phyloP scores from a whole-genome alignment of 2,113 vertebrate genomes.

The Chlamydotis undulata region DNA sequence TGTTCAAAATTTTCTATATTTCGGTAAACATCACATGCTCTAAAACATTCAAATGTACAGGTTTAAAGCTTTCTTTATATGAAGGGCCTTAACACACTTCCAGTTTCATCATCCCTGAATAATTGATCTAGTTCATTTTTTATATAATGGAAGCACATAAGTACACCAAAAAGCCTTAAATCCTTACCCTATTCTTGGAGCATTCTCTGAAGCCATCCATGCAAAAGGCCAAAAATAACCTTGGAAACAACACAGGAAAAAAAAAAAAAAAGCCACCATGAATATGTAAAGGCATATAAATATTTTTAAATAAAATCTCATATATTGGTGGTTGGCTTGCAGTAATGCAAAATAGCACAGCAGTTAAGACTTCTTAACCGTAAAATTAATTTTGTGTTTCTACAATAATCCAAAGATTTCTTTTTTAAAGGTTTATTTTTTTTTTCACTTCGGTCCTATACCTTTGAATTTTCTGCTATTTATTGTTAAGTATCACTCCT shows the following conservation, averaged over 20 bases:
- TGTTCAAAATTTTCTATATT: not conserved
- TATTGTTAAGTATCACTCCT: not conserved
- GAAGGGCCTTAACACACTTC: not conserved
- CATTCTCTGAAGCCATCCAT: not conserved
- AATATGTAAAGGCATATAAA: too few relatives aligned
- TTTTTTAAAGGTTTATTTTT: not conserved
- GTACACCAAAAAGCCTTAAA: not conserved
- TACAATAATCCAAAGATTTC: not conserved
- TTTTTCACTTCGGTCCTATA: not conserved
- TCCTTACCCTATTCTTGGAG: not conserved
- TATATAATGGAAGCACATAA: not conserved
- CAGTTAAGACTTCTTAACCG: not conserved
- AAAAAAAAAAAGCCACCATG: too few relatives aligned
- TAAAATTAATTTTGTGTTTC: not conserved
- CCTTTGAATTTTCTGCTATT: not conserved
- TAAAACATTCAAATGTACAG: not conserved
- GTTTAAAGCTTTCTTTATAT: not conserved
- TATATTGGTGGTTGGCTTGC: not conserved
- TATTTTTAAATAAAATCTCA: not conserved
- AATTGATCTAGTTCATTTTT: rapidly evolving
- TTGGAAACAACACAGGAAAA: not conserved
- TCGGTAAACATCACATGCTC: not conserved
- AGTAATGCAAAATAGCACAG: not conserved
- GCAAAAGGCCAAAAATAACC: not conserved
- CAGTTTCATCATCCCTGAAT: not conserved